These are phyloP conservation scores for Chionomys nivalis DNA, from an alignment of 2,113 vertebrate genomes.

Conservation along the genomic window DNA sequence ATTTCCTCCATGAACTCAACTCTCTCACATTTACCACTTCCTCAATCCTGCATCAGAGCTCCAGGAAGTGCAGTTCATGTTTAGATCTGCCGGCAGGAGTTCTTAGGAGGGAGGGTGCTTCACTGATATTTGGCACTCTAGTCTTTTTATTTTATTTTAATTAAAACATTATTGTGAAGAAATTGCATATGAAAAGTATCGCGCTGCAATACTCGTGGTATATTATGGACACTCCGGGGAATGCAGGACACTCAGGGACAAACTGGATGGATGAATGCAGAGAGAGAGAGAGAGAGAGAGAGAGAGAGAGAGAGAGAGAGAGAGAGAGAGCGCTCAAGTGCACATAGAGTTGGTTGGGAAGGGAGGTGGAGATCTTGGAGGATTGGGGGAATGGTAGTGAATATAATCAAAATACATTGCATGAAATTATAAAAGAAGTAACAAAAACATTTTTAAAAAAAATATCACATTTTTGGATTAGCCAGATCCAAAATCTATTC, in stretches of 20 bases:
- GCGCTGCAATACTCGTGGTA: not conserved
- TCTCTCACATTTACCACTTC: not conserved
- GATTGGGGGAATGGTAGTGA: not conserved
- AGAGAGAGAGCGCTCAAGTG: not conserved
- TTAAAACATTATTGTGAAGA: not conserved
- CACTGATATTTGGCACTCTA: constrained; percentile 10
- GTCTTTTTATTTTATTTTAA: not conserved
- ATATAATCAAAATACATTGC: not conserved
- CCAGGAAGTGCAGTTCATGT: not conserved
- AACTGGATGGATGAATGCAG: not conserved
- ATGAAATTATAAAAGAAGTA: not conserved
- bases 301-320: too few species aligned
- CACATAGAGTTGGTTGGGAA: not conserved
- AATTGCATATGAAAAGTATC: not conserved
- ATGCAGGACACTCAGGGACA: too few species aligned
- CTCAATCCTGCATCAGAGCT: not conserved
- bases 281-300: too few species aligned
- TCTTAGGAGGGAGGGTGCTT: not conserved
- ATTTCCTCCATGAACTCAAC: not conserved
- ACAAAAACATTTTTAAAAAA: not conserved
- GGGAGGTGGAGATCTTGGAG: not conserved
- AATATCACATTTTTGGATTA: not conserved
- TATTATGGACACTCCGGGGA: not conserved
- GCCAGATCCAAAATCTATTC: not conserved
- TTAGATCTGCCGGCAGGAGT: not conserved